Base-by-base conservation (phyloP, 2,888 invertebrate genomes). In the Lymantria monacha region DNA sequence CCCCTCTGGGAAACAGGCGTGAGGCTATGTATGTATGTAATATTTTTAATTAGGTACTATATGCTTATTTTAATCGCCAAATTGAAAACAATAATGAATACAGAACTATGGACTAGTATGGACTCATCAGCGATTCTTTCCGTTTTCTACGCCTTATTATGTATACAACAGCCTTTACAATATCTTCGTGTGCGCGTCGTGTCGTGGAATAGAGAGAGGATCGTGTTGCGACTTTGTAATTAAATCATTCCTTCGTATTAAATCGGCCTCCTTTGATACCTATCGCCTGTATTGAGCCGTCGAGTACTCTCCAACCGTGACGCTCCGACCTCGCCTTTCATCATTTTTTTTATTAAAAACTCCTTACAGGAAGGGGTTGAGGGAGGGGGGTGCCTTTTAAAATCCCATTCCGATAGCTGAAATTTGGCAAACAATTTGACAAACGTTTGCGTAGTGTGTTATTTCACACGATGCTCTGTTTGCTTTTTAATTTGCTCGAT, bases 181-280 rank as follows among this genome's bases (percentile, higher is more conserved):
- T 55, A 52, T 41, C 46, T 49, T 52, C 38, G 49, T 54, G 63
- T 47, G 61, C 65, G 42, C 49, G 58, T 61, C 66, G 59, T 46
- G 66, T 62, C 65, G 60, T 59, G 53, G 62, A 63, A 63, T 68
- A 61, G 61, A 61, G 58, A 59, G 59, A 60, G 69, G 76, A 71
- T 84, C 84, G 79, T 78, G 81, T 82, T 82, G 76, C 77, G 81
- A 77, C 76, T 81, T 76, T 72, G 78, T 83, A 84, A 84, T 85
- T 84, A 85, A 85, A 85, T 84, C 80, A 83, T 82, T 81, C 78
- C 80, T 81, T 72, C 69, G 82, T 81, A 83, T 82, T 83, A 83
- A 83, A 80, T 78, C 81, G 72, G 70, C 59, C 69, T 74, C 74
- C 73, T 82, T 82, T 81, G 79, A 79, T 74, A 79, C 73, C 72